Evolutionary conservation across 2,113 vertebrate genomes (phyloP).

Genomic region (Candoia aspera): DNA sequence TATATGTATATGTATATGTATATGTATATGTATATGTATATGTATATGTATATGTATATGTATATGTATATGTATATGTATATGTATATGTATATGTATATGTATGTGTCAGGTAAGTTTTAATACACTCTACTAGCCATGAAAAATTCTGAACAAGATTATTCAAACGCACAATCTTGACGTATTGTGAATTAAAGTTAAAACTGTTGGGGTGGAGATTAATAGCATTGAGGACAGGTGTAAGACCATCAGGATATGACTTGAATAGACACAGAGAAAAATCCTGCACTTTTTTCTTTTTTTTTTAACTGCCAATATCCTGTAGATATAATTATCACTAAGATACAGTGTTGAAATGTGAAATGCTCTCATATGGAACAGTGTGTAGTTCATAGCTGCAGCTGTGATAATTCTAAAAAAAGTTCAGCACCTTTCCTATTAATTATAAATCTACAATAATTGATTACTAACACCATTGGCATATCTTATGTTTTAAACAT

Average conservation of each 20-base stretch:
- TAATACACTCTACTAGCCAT: conserved; percentile 55
- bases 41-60: not conserved
- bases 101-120: conserved; percentile 56
- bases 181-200: conserved; percentile 10
- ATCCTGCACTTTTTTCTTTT: conserved; percentile 18
- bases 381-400: not conserved
- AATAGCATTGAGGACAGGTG: not conserved
- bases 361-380: not conserved
- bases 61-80: not conserved
- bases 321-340: not conserved
- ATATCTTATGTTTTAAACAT: not conserved
- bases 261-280: not conserved
- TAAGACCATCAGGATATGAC: conserved; percentile 2
- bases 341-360: conserved; percentile 4
- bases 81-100: not conserved
- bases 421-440: not conserved
- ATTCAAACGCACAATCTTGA: conserved; percentile 51
- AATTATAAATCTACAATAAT: not conserved
- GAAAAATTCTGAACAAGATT: conserved; percentile 50
- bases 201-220: not conserved
- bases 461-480: not conserved
- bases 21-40: conserved; percentile 34
- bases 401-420: not conserved
- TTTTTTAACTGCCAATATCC: not conserved
- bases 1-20: not conserved